Base-by-base conservation (phyloP, 2,888 invertebrate genomes). In the Entomobrya multifasciata region DNA sequence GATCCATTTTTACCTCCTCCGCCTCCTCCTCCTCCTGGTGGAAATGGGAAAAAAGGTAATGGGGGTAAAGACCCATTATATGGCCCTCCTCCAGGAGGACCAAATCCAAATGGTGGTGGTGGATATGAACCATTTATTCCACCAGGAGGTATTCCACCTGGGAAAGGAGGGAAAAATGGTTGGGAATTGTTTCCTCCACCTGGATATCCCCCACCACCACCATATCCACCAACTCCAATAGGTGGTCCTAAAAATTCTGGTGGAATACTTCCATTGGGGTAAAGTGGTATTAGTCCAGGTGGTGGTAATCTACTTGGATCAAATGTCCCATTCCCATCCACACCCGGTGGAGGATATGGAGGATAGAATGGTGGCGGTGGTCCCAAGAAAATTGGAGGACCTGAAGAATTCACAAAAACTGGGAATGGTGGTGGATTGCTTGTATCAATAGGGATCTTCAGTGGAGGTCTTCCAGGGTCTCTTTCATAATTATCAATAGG, bases 381-480 rank as follows among this genome's bases (percentile, higher is more conserved):
- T 92, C 95, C 94, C 93, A 97, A 94, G 94, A 97, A 95, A 94
- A 96, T 95, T 93, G 97, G 94, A 92, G 97, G 97, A 92, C 96
- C 97, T 92, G 95, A 94, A 92, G 97, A 96, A 93, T 95, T 94
- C 93, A 97, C 95, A 93, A 96, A 97, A 93, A 97, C 95, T 92
- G 97, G 97, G 95, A 97, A 97, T 93, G 97, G 97, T 94, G 97
- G 97, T 93, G 97, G 97, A 91, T 97, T 95, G 93, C 87, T 88
- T 11, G 97, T 96, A 93, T 95, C 95, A 77, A 95, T 93, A 60
- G 97, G 97, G 92, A 97, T 94, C 93, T 96, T 96, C 92, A 97
- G 96, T 93, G 96, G 97, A 91, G 97, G 95, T 57, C 55, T 88
- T 10, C 62, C 80, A 92, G 94, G 94, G 30, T 97, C 96, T 89